Evolutionary conservation across 2,113 vertebrate species (phyloP), one percentile per base, ranked within the genome.

Genomic region (Mionectes macconnelli): DNA sequence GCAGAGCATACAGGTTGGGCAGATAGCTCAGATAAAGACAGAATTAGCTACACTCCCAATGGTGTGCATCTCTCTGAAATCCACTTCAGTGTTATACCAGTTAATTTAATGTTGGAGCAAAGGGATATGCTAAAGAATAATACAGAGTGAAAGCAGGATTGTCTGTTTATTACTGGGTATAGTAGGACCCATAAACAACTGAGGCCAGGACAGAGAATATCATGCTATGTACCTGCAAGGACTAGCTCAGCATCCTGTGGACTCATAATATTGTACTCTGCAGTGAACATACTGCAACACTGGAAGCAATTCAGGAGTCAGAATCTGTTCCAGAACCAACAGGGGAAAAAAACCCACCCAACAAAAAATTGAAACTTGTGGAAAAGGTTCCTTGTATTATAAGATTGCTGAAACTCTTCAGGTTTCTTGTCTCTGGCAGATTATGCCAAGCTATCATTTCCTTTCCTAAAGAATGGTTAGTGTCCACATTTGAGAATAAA

Each of bases 281-380:
- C 49, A 70, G 18, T 39, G 35, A 87, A 74, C 27, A 80, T 49
- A 19, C 73, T 52, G 62, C 39, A 76, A 80, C 59, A 82, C 70
- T 89, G 84, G 62, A 89, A 93, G 57, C 44, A 78, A 66, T 82
- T 35, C 68, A 57, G 25, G 62, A 12, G 40, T 56, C 73, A n/a
- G 74, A 78, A 79, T 53, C 53, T 73, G 25, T 40, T 94, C 84
- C 94, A 95, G 94, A 93, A 74, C 28, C 70, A 90, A 49, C 4
- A 23, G 7, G 25, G 2, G 0, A 2, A 24, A 42, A 47, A 14
- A 33, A 16, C 6, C 4, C 22, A 6, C 1, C 3, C n/a, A 63
- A 22, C 16, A 35, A 53, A 80, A 60, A 45, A 9, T 6, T 62
- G 19, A 50, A 89, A 67, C 44, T 49, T 0, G 0, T 31, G 31